Evolutionary conservation across 1,140 invertebrate species (phyloP), one percentile per base, ranked within the genome.

Genomic region (Lepidostoma basale): DNA sequence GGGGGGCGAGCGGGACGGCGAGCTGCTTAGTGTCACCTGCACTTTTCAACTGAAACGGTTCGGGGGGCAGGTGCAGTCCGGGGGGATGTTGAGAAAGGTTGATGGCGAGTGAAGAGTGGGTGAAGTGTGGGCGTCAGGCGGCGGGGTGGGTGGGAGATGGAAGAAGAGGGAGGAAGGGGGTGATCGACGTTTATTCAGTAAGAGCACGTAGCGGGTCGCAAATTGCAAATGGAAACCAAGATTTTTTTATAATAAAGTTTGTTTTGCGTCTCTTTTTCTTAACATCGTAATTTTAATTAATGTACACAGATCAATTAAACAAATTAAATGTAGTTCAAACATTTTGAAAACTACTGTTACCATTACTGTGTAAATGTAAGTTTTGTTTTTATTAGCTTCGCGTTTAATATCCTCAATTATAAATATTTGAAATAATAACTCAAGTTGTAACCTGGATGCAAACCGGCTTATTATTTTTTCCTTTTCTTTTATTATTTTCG

Each of bases 141-240:
- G 42, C 4, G 59, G 33, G 18, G 39, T 20, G 59, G 40, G 59
- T 25, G 59, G 6, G 23, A 28, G 23, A 10, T 5, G 14, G 16
- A 5, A 18, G 42, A 5, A 8, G 42, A 18, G 42, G 42, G 47
- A 26, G 59, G 28, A 1, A 14, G 36, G 22, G n/a, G 8, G 44
- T 64, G 62, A 64, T 64, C 44, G 62, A 64, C 44, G 47, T 64
- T 52, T 64, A 64, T 64, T 64, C 47, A 49, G 28, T 45, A 64
- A 49, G 62, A 49, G 42, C 62, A 64, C 62, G 62, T 64, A 49
- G 25, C 25, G 49, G 47, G 49, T 54, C 49, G 58, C 58, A 39
- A 39, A 44, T 60, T 40, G 58, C 58, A 20, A 59, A 42, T 60
- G 33, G 20, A 42, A 44, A 40, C 16, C 16, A 16, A 44, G 40